Evolutionary conservation across 2,888 invertebrate genomes (phyloP).

Genomic region (Tiliacea aurago): DNA sequence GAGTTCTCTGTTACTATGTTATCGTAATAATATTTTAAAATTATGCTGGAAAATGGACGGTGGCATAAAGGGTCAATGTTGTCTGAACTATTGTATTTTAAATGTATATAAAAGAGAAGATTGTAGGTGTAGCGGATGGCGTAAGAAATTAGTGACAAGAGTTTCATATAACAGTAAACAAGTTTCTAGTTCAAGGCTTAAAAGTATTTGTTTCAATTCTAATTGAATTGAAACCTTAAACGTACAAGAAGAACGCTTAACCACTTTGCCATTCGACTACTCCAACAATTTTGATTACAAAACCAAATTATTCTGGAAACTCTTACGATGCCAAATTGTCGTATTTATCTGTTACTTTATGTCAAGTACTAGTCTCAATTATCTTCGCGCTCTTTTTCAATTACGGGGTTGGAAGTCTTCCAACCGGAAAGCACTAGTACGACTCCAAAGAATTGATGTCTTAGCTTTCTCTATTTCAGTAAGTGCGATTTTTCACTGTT

Average conservation of each 20-base stretch:
- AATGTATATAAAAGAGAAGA: not conserved
- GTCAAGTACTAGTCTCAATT: conserved; percentile 55
- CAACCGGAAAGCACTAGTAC: conserved; percentile 51
- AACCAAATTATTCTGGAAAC: conserved; percentile 42
- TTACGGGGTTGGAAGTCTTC: conserved; percentile 62
- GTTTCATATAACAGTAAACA: not conserved
- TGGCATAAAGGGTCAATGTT: conserved; percentile 5
- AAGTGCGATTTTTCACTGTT: conserved; percentile 18
- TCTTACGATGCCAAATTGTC: conserved; percentile 42
- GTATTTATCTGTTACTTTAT: conserved; percentile 55
- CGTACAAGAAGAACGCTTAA: not conserved
- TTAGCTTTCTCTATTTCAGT: conserved; percentile 45
- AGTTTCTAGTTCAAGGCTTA: not conserved
- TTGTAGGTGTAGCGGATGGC: not conserved
- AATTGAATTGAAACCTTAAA: not conserved
- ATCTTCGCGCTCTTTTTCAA: conserved; percentile 63
- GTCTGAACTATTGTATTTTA: conserved; percentile 18
- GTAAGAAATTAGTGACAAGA: not conserved
- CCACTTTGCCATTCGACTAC: not conserved
- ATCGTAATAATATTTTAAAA: conserved; percentile 42
- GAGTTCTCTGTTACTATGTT: conserved; percentile 32
- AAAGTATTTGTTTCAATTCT: conserved; percentile 10
- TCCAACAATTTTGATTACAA: conserved; percentile 38
- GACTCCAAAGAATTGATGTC: conserved; percentile 54
- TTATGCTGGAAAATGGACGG: conserved; percentile 12